Percentiles rank a stretch among this genome's conserved stretches.
Evolutionary conservation across 2,797 vertebrate genomes (phyloP).

Genomic region (Cryptoblepharus egeriae): DNA sequence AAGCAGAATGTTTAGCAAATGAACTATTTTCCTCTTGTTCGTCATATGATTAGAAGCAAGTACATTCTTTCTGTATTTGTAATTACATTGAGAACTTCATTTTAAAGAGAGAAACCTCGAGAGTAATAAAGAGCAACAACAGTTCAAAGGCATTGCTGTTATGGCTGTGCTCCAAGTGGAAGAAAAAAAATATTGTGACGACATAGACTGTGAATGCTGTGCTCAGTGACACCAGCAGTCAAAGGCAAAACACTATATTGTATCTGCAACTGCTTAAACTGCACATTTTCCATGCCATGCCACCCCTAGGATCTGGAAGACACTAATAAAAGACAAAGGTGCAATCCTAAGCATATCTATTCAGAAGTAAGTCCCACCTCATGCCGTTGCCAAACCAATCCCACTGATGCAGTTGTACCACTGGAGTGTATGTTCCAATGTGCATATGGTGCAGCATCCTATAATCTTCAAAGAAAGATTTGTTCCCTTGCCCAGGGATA

Average conservation of each 20-base stretch:
- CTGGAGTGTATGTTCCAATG: too few relatives aligned
- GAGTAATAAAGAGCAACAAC: neutral
- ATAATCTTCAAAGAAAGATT: too few relatives aligned
- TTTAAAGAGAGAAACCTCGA: neutral
- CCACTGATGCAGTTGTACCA: too few relatives aligned
- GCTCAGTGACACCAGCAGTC: too few relatives aligned
- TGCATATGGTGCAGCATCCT: too few relatives aligned
- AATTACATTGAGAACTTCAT: neutral
- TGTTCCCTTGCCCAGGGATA: too few relatives aligned
- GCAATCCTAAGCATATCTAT: too few relatives aligned
- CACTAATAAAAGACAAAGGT: neutral
- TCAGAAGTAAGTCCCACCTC: too few relatives aligned
- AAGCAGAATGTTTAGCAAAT: neutral
- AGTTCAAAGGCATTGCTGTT: neutral
- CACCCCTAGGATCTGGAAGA: neutral
- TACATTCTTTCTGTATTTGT: neutral
- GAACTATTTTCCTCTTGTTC: neutral
- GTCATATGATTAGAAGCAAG: neutral
- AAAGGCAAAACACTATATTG: neutral
- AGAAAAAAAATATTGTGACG: neutral
- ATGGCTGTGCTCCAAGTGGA: neutral
- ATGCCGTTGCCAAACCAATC: too few relatives aligned
- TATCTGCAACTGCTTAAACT: neutral
- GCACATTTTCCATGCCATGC: neutral
- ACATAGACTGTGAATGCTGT: neutral